Evolutionary conservation across 92 coral and sea anemone species (phyloP).

Genomic region (Phenganax subtilis): DNA sequence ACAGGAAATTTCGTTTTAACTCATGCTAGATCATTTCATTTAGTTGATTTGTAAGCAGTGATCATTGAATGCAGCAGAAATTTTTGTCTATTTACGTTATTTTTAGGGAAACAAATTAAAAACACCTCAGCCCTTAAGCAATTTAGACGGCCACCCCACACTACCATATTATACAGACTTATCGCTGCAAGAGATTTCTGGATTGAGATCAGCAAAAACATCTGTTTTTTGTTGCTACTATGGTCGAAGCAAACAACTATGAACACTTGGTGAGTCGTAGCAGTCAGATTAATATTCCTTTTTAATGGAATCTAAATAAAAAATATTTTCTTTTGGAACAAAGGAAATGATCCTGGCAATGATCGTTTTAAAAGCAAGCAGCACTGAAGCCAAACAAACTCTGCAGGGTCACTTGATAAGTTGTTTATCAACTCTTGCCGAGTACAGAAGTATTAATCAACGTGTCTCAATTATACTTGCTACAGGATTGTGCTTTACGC

Average conservation of each 20-base stretch:
- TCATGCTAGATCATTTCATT: too few species aligned
- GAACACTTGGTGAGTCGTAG: neutral
- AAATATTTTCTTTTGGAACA: slow-evolving; percentile 33
- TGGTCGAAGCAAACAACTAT: slow-evolving; percentile 4
- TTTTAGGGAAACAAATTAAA: neutral
- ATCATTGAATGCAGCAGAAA: too few species aligned
- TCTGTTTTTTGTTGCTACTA: neutral
- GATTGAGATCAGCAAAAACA: neutral
- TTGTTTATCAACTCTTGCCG: slow-evolving; percentile 35
- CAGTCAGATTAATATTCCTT: neutral
- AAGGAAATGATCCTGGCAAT: slow-evolving; percentile 29
- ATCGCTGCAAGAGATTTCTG: slow-evolving; percentile 8
- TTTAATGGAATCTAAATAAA: slow-evolving; percentile 22
- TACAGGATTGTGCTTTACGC: neutral
- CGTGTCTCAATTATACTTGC: neutral
- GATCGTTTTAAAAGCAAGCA: slow-evolving; percentile 27
- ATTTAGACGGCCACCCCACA: slow-evolving; percentile 4
- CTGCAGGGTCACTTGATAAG: neutral
- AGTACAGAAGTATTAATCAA: slow-evolving; percentile 21
- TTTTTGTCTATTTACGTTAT: too few species aligned
- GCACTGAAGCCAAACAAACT: slow-evolving; percentile 31
- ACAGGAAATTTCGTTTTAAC: too few species aligned
- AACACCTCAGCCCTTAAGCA: neutral
- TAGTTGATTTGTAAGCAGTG: too few species aligned
- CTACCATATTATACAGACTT: neutral